A percentile compares a stretch with the other conserved stretches of the same genome.
phyloP scores from a whole-genome alignment of 2,888 invertebrate genomes.

The Nemotelus pantherinus region DNA sequence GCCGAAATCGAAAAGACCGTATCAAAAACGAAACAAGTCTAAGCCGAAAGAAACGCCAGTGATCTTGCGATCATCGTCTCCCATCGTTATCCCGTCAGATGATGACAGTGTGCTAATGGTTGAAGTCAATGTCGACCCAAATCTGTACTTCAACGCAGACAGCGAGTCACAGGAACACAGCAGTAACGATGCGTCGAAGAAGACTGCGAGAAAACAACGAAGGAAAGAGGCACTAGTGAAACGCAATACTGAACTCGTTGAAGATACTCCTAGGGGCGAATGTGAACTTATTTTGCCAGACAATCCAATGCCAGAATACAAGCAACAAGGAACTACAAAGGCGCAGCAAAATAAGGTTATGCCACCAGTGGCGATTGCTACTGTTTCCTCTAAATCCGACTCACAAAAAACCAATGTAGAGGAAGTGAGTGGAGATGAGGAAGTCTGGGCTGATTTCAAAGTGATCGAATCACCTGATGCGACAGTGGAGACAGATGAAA shows the following conservation, averaged over 20 bases:
- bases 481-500: constrained; percentile 26
- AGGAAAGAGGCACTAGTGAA: constrained; percentile 40
- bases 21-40: neutral
- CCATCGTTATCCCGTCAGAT: constrained; percentile 53
- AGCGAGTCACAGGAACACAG: constrained; percentile 45
- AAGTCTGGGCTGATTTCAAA: constrained; percentile 48
- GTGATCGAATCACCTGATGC: constrained; percentile 45
- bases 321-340: too few relatives aligned
- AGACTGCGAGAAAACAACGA: constrained; percentile 39
- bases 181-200: constrained; percentile 7
- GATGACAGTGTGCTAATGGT: constrained; percentile 52
- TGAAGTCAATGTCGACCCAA: constrained; percentile 54
- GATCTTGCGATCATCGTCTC: neutral
- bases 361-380: neutral
- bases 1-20: neutral
- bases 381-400: neutral
- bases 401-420: constrained; percentile 16
- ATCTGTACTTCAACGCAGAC: constrained; percentile 51
- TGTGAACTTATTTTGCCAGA: too few relatives aligned
- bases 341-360: too few relatives aligned
- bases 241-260: neutral
- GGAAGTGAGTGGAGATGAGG: constrained; percentile 44
- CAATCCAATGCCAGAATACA: too few relatives aligned
- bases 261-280: neutral
- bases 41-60: neutral